Percentiles rank a stretch among this genome's conserved stretches.
Conservation (phyloP, 2,797 vertebrate species). For the Leuciscus waleckii region DNA sequence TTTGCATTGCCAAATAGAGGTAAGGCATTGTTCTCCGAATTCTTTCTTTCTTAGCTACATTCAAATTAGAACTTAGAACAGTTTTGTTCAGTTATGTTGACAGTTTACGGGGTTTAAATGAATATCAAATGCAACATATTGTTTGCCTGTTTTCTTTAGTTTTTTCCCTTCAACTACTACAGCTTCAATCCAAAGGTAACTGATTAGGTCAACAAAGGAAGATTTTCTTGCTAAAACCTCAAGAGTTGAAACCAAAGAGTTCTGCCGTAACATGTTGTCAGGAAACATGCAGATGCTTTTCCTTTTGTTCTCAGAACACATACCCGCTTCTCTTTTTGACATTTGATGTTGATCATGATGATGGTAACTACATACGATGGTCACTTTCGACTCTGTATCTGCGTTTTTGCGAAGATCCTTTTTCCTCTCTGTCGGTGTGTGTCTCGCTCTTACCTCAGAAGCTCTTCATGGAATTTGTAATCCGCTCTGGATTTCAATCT, state of each 20-base stretch:
- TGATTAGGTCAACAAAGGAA: constrained; percentile 75
- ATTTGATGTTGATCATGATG: constrained; percentile 49
- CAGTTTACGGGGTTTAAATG: neutral
- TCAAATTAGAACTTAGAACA: neutral
- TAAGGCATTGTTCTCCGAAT: neutral
- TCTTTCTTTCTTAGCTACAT: neutral
- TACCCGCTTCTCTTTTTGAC: constrained; percentile 22
- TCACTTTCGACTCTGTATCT: constrained; percentile 56
- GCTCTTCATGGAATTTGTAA: constrained; percentile 67
- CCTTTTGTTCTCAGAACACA: constrained; percentile 36
- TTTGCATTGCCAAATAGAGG: neutral
- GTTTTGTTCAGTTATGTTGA: neutral
- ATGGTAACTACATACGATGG: constrained; percentile 42
- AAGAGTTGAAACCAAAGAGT: constrained; percentile 86
- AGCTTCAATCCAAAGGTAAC: constrained; percentile 85
- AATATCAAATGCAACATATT: neutral
- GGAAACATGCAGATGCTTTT: constrained; percentile 47
- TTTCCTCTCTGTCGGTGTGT: constrained; percentile 55
- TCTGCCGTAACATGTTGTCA: constrained; percentile 67
- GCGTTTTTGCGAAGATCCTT: constrained; percentile 52
- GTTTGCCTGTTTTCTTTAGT: neutral
- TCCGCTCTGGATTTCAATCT: constrained; percentile 66
- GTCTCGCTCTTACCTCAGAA: constrained; percentile 58
- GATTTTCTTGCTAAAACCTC: constrained; percentile 81
- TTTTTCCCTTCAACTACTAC: constrained; percentile 72